Conservation (phyloP, 2,113 vertebrate species). For the Sceloporus tristichus region DNA sequence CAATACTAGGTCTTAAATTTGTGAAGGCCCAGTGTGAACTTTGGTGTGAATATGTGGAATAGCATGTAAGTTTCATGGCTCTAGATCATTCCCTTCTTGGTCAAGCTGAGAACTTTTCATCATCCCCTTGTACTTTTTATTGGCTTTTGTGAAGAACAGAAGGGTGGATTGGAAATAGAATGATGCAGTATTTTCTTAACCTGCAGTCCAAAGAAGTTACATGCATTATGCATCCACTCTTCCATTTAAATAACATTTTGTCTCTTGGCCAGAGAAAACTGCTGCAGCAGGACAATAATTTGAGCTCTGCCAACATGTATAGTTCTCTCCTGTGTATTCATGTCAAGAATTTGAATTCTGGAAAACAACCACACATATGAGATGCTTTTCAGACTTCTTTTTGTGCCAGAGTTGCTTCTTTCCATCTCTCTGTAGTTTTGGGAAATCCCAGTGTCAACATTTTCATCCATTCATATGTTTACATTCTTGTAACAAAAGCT, state of each 20-base stretch:
- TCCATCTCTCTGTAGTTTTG: neutral
- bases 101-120: neutral
- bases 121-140: neutral
- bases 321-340: neutral
- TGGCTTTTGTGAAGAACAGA: neutral
- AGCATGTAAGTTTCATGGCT: no score
- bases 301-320: neutral
- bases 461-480: rapidly evolving
- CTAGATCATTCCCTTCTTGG: no score
- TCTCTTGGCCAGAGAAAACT: neutral
- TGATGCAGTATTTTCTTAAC: neutral
- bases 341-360: neutral
- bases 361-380: neutral
- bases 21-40: no score
- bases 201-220: neutral
- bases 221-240: neutral
- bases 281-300: neutral
- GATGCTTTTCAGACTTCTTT: neutral
- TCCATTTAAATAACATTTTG: neutral
- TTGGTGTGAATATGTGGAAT: no score
- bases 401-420: neutral
- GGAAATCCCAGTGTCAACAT: neutral
- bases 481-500: neutral
- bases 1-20: no score
- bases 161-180: neutral